These are phyloP conservation scores for Cyphomyrus discorhynchus DNA, from an alignment of 2,113 vertebrate species.

Conservation along the genomic window DNA sequence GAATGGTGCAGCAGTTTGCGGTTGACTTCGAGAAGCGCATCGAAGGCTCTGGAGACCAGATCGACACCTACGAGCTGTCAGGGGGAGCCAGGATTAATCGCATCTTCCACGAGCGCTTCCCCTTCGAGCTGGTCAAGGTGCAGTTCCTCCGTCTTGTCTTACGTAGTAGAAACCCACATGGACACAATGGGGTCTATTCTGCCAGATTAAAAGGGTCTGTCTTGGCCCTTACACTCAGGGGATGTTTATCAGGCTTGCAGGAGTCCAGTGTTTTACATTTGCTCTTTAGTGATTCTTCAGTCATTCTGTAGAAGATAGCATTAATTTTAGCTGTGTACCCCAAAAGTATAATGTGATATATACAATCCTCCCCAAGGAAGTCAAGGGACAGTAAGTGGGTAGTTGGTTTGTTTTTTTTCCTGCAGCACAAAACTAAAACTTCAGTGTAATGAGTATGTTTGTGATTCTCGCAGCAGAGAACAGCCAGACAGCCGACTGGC, in stretches of 20 bases:
- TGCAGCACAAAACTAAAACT: neutral
- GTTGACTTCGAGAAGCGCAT: slow-evolving; percentile 96
- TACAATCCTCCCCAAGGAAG: neutral
- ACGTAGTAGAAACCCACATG: neutral
- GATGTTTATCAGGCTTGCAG: neutral
- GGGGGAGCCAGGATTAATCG: slow-evolving; percentile 90
- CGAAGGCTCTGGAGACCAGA: slow-evolving; percentile 91
- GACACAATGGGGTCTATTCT: neutral
- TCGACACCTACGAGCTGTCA: slow-evolving; percentile 88
- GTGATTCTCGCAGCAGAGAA: neutral
- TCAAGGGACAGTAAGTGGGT: neutral
- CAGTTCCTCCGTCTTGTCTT: neutral
- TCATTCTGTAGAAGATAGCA: neutral
- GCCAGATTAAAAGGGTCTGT: neutral
- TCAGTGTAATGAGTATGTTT: neutral
- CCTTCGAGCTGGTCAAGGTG: slow-evolving; percentile 94
- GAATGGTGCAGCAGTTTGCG: slow-evolving; percentile 95
- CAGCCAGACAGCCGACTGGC: neutral
- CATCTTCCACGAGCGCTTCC: slow-evolving; percentile 91
- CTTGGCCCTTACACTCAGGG: neutral
- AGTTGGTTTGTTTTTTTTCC: neutral
- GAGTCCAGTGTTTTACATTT: neutral
- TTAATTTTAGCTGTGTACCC: neutral
- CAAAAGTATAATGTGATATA: neutral
- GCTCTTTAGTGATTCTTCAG: neutral